phyloP scores from a whole-genome alignment of 2,113 vertebrate species.

The Neopipo cinnamomea region DNA sequence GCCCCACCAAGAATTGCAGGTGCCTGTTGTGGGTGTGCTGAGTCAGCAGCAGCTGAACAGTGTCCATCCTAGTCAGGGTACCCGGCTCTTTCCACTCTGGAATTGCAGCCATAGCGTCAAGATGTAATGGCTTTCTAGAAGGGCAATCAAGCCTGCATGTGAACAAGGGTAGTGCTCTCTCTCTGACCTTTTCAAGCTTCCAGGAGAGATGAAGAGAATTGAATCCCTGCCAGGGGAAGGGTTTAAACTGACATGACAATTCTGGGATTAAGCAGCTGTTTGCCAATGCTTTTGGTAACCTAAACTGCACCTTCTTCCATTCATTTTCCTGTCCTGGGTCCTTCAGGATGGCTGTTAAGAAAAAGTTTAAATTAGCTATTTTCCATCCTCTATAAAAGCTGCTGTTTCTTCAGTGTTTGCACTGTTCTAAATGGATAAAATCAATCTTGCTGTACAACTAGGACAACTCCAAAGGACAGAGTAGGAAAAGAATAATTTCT shows the following conservation, averaged over 20 bases:
- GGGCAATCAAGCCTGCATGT: not conserved
- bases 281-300: conserved; percentile 8
- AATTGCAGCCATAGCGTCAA: not conserved
- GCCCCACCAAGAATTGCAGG: accelerated
- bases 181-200: conserved; percentile 52
- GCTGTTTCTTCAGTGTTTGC: not conserved
- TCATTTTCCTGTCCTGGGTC: not conserved
- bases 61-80: accelerated
- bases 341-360: not conserved
- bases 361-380: not conserved
- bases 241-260: conserved; percentile 51
- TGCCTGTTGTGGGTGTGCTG: not conserved
- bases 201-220: conserved; percentile 47
- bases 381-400: not conserved
- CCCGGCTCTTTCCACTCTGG: not conserved
- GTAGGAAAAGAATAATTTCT: not conserved
- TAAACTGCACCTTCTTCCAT: not conserved
- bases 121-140: not conserved
- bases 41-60: not conserved
- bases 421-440: not conserved
- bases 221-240: conserved; percentile 21
- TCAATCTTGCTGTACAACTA: not conserved
- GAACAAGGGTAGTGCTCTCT: conserved; percentile 31
- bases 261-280: conserved; percentile 50
- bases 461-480: not conserved